Base-by-base conservation (phyloP, 2,888 invertebrate species). In the Taphrorychus bicolor region DNA sequence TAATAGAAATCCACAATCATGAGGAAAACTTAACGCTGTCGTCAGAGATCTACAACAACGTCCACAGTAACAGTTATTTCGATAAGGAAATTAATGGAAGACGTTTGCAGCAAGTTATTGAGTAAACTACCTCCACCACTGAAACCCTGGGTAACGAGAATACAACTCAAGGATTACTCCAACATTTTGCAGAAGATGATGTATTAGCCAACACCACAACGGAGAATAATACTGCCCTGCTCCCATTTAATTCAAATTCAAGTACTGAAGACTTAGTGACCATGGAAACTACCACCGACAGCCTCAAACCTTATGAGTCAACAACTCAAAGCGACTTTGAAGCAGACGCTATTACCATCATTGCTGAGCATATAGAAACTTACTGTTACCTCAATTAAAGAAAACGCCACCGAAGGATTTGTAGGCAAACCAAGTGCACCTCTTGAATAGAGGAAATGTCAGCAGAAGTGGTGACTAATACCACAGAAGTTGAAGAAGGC, bases 251-350 rank as follows among this genome's bases (percentile, higher is more conserved):
- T 1, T 9, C 32, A 7, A 2, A 32, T 32, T 32, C 32, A 3
- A 32, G 32, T 11, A 3, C 32, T 3, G 82, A 82, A 75, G 81
- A 82, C 71, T 74, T 82, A 24, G 72, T 82, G 24, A 81, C 81
- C 3, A 73, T 81, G 72, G 82, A 82, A 74, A 80, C 81, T 0
- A 82, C 81, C 3, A 82, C 81, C 0, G 76, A 74, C 41, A 70
- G 71, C 23, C 16, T 56, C 7, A 59, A 73, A 42, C 70, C 73
- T 22, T 71, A 65, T 40, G 71, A 60, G 73, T 0, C 18, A 59
- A 21, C 49, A 5, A 59, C 23, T 32, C 32, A 9, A 3, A 3
- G 32, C 11, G 11, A 32, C 59, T 9, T 24, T 2, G 53, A 62
- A 22, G 64, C 66, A 61, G 52, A 61, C 5, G 63, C 59, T 19